Base-by-base conservation (phyloP, 2,797 vertebrate genomes). In the Cichlasoma orientale region DNA sequence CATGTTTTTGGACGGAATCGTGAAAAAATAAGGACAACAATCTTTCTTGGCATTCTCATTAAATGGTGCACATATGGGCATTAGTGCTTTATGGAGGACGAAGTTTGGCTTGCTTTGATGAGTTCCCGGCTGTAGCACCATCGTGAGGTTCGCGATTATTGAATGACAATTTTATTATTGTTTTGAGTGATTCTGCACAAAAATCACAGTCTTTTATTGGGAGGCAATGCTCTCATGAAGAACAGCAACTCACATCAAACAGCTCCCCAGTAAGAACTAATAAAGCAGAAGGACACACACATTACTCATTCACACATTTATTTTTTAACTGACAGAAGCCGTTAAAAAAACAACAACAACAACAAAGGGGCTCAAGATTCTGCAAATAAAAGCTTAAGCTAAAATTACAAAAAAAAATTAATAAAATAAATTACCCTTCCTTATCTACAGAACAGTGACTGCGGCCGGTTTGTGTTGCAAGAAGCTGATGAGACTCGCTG, bases 401-500 rank as follows among this genome's bases (percentile, higher is more conserved):
- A 31, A 78, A 47, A 79, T 72, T 3, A 19, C 8, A 27, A 8
- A 69, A 77, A 74, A 74, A 1, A 66, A 5, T 3, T n/a, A 4
- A 58, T 72, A 57, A 58, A 75, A 66, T 23, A 13, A 59, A 0
- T n/a, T 4, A 38, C 16, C 3, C 18, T 16, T 84, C 36, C 2
- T 7, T 2, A 7, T 55, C 86, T 90, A 92, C 72, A 90, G 72
- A 4, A 82, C 54, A 14, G 61, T 31, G 56, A 85, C 59, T 0
- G 90, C 84, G 5, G 58, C 56, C 2, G 80, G 68, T 73, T 95
- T 95, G 86, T 98, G 88, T 82, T 93, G 95, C 71, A 99, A 89
- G 89, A 97, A 99, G 85, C 91, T 93, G 6, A 94, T 89, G 84
- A 98, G 93, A 53, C 93, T 86, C 0, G 90, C 75, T 0, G 98